These are phyloP conservation scores for Condylura cristata DNA, from an alignment of 2,113 vertebrate genomes.

Conservation along the genomic window DNA sequence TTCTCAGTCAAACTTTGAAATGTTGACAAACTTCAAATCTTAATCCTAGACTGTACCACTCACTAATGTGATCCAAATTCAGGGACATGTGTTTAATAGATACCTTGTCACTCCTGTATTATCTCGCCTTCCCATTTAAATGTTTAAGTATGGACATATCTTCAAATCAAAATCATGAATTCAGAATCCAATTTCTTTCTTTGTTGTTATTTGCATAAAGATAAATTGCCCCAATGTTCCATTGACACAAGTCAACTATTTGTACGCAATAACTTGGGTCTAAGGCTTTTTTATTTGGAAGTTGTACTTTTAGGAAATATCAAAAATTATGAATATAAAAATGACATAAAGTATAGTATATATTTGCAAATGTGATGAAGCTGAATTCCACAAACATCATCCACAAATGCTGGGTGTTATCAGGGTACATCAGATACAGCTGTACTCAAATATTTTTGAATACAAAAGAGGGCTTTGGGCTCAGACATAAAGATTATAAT, in stretches of 20 bases:
- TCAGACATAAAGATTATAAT: not conserved
- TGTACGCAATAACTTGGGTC: not conserved
- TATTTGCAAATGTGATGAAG: not conserved
- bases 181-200: not conserved
- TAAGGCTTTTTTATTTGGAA: not conserved
- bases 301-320: not conserved
- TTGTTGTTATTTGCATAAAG: not conserved
- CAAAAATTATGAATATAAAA: not conserved
- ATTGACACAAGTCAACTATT: not conserved
- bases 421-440: not conserved
- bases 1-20: conserved; percentile 5
- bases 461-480: not conserved
- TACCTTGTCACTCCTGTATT: not conserved
- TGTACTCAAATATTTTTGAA: not conserved
- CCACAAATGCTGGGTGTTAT: not conserved
- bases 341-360: not conserved
- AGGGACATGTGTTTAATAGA: not conserved
- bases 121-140: too few species aligned
- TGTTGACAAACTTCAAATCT: conserved; percentile 7
- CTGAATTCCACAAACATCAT: not conserved
- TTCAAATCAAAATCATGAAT: not conserved
- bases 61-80: not conserved
- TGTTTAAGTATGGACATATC: not conserved
- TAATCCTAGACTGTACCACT: not conserved
- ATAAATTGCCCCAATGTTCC: not conserved